Percentiles rank a stretch among this genome's conserved stretches.
Evolutionary conservation across 2,113 vertebrate genomes (phyloP).

Genomic region (Ceuthmochares aereus): DNA sequence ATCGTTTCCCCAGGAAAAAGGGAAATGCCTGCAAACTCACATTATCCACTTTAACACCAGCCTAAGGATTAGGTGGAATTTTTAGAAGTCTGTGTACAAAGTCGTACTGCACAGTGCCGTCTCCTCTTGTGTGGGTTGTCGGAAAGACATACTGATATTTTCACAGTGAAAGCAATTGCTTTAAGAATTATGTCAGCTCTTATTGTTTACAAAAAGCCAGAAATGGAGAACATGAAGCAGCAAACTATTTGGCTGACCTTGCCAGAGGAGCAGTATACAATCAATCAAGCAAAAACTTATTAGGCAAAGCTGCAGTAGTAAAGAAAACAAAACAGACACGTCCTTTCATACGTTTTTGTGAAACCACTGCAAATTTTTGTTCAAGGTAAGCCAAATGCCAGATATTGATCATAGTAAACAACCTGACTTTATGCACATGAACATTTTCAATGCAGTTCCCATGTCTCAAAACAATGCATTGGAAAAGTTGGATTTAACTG

Average conservation of each 20-base stretch:
- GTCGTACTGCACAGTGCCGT: accelerated
- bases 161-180: not conserved
- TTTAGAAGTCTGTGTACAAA: not conserved
- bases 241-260: not conserved
- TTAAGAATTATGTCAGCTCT: not conserved
- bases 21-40: not conserved
- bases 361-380: accelerated
- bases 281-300: not conserved
- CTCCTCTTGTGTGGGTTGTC: not conserved
- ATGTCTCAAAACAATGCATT: accelerated
- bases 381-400: not conserved
- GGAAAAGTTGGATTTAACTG: not conserved
- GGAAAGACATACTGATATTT: not conserved
- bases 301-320: not conserved
- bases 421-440: accelerated
- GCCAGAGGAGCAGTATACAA: not conserved
- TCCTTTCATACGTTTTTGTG: not conserved
- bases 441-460: accelerated
- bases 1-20: not conserved
- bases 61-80: not conserved
- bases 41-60: not conserved
- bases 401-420: not conserved
- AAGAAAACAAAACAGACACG: not conserved
- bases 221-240: not conserved
- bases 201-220: not conserved